Evolutionary conservation across 2,888 invertebrate species (phyloP).

Genomic region (Drosophila falleni): DNA sequence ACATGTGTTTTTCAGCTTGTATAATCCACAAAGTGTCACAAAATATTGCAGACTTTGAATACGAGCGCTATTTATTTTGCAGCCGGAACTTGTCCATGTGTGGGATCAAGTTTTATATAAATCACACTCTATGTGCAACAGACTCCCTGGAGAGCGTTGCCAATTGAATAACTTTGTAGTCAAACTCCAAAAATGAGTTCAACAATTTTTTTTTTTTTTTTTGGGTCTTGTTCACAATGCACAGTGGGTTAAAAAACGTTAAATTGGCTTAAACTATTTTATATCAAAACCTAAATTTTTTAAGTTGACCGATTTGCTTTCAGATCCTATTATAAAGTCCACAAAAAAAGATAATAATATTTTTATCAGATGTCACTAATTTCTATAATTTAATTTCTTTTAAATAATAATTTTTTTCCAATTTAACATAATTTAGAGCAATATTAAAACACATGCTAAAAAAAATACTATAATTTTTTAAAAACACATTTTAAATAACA

Average conservation of each 20-base stretch:
- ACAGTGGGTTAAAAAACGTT: background rate
- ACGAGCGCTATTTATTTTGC: constrained; percentile 7
- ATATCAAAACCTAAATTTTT: too few species aligned
- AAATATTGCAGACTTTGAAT: constrained; percentile 19
- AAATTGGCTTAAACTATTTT: too few species aligned
- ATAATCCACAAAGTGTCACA: constrained; percentile 30
- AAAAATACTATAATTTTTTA: too few species aligned
- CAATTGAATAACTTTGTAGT: constrained; percentile 19
- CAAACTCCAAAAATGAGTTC: constrained; percentile 36
- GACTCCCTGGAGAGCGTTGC: constrained; percentile 32
- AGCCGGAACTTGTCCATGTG: constrained; percentile 38
- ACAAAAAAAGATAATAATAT: too few species aligned
- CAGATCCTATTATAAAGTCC: too few species aligned
- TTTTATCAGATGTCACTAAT: too few species aligned
- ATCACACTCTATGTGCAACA: constrained; percentile 11
- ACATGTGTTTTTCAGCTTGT: constrained; percentile 28
- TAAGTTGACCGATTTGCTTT: too few species aligned
- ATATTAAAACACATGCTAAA: too few species aligned
- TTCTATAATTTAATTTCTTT: too few species aligned
- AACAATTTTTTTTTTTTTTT: constrained; percentile 30
- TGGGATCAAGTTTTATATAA: constrained; percentile 10
- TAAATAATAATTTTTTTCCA: too few species aligned
- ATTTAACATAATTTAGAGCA: too few species aligned
- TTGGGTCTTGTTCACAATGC: constrained; percentile 4
- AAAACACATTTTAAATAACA: too few species aligned